These are phyloP conservation scores for Alloscopus bannaensis DNA, from an alignment of 2,888 invertebrate species.

Conservation along the genomic window DNA sequence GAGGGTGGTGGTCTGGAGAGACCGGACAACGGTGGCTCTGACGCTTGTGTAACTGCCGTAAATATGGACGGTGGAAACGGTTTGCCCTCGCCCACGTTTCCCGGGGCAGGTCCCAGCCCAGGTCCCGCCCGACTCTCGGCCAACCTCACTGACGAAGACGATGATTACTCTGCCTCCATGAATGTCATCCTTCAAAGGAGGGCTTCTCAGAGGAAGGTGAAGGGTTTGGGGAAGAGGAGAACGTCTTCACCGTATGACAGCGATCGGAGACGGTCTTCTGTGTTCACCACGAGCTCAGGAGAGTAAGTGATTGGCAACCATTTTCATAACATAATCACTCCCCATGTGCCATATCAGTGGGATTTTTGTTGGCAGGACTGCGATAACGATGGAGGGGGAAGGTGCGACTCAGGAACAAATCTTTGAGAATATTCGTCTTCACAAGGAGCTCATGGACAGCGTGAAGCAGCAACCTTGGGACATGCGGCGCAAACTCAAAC, in stretches of 20 bases:
- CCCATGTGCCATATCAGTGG: too few species aligned
- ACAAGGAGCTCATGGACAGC: slow-evolving; percentile 92
- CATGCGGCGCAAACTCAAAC: slow-evolving; percentile 87
- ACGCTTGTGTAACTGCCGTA: slow-evolving; percentile 59
- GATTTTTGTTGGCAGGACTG: slow-evolving; percentile 79
- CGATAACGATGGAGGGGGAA: slow-evolving; percentile 82
- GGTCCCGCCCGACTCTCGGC: slow-evolving; percentile 45
- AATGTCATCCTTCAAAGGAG: slow-evolving; percentile 89
- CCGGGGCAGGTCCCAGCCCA: slow-evolving; percentile 31
- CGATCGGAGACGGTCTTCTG: slow-evolving; percentile 79
- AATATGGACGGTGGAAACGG: slow-evolving; percentile 50
- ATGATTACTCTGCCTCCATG: slow-evolving; percentile 89
- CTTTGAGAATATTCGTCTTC: slow-evolving; percentile 90
- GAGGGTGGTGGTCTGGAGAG: slow-evolving; percentile 17
- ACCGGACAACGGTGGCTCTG: slow-evolving; percentile 27
- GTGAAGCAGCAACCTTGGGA: slow-evolving; percentile 91
- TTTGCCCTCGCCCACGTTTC: slow-evolving; percentile 52
- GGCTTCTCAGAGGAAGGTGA: slow-evolving; percentile 82
- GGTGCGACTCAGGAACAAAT: slow-evolving; percentile 91
- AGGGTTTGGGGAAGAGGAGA: slow-evolving; percentile 82
- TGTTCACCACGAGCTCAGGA: slow-evolving; percentile 90
- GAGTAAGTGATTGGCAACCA: slow-evolving; percentile 80
- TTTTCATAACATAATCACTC: too few species aligned
- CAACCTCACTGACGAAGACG: slow-evolving; percentile 78
- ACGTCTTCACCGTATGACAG: slow-evolving; percentile 79